Conservation (phyloP, 2,113 vertebrate species). For the Scatophagus argus region DNA sequence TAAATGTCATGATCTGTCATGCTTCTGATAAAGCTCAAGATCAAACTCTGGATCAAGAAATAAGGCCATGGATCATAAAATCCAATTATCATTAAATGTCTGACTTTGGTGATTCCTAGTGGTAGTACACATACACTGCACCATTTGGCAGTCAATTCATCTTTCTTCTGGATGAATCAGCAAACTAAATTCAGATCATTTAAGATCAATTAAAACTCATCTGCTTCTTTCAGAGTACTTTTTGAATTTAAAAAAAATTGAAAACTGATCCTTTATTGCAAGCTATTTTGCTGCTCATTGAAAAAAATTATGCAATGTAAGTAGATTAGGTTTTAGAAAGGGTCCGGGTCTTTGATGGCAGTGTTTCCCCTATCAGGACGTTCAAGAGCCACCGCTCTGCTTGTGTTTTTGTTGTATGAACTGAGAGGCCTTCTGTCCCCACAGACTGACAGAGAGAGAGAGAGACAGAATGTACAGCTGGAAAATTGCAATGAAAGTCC, state of each 20-base stretch:
- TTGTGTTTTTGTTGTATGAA: slow-evolving; percentile 7
- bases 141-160: not conserved
- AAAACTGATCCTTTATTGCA: not conserved
- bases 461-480: not conserved
- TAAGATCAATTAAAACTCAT: not conserved
- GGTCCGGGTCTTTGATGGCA: not conserved
- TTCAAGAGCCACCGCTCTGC: not conserved
- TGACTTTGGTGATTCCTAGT: not conserved
- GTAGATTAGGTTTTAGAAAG: not conserved
- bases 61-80: not conserved
- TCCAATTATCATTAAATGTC: not conserved
- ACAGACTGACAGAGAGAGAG: too few relatives aligned
- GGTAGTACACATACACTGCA: not conserved
- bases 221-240: not conserved
- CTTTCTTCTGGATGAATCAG: not conserved
- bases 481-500: not conserved
- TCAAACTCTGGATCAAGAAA: slow-evolving; percentile 12
- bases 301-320: not conserved
- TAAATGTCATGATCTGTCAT: not conserved
- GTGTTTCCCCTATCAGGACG: not conserved
- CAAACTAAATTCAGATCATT: slow-evolving; percentile 5
- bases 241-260: not conserved
- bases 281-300: not conserved
- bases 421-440: not conserved
- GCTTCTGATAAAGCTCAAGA: not conserved